Conservation (phyloP, 2,888 invertebrate genomes). For the Drosophila ochracea region DNA sequence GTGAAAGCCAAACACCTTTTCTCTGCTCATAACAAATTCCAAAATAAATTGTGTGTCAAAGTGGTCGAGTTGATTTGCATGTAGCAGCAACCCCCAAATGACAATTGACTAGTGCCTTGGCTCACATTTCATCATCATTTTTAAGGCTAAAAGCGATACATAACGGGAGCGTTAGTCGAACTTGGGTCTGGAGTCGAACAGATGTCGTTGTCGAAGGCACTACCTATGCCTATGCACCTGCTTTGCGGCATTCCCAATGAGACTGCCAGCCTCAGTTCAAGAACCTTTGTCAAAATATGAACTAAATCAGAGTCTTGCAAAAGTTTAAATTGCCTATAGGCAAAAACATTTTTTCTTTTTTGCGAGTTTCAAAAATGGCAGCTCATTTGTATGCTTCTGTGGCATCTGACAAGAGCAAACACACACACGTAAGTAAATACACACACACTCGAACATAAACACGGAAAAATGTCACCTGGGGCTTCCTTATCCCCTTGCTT, state of each 20-base stretch:
- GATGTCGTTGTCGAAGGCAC: slow-evolving; percentile 7
- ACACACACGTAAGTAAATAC: slow-evolving; percentile 18
- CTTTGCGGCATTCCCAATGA: background rate
- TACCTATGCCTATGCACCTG: background rate
- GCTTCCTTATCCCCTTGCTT: background rate
- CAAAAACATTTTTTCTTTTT: slow-evolving; percentile 4
- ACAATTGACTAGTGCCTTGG: slow-evolving; percentile 14
- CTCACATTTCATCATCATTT: slow-evolving; percentile 16
- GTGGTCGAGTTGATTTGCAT: slow-evolving; percentile 13
- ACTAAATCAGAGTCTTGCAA: slow-evolving; percentile 33
- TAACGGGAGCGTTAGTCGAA: background rate
- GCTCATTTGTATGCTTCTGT: slow-evolving; percentile 69
- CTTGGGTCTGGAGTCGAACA: background rate
- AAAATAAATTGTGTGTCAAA: slow-evolving; percentile 54
- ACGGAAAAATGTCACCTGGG: slow-evolving; percentile 3
- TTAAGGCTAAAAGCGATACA: slow-evolving; percentile 25
- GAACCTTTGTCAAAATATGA: slow-evolving; percentile 5
- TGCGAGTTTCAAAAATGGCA: slow-evolving; percentile 50
- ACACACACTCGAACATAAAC: slow-evolving; percentile 2
- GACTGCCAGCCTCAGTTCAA: background rate
- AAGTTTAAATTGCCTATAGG: slow-evolving; percentile 49
- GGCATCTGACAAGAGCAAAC: slow-evolving; percentile 33
- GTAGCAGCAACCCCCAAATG: slow-evolving; percentile 10
- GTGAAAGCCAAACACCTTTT: slow-evolving; percentile 22
- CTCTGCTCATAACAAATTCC: slow-evolving; percentile 48